These are phyloP conservation scores for Priocnemis perturbator DNA, from an alignment of 2,888 invertebrate species.

Conservation along the genomic window DNA sequence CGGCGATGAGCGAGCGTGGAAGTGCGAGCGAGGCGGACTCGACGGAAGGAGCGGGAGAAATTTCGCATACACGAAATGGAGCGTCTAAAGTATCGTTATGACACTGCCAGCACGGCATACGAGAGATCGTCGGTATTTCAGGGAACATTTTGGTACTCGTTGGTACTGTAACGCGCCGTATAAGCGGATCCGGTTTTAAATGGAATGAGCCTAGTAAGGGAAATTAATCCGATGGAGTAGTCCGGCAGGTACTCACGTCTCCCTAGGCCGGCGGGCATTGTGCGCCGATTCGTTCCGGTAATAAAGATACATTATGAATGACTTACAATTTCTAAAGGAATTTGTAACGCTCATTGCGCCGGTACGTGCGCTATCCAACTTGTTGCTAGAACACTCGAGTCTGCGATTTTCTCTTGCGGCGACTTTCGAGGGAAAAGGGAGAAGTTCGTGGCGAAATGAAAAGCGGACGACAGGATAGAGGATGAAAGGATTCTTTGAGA, in stretches of 20 bases:
- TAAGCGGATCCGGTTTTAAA: slow-evolving; percentile 15
- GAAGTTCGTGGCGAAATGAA: neutral
- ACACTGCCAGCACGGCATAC: slow-evolving; percentile 2
- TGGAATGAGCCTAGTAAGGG: slow-evolving; percentile 3
- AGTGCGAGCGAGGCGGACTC: neutral
- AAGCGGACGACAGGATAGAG: slow-evolving; percentile 6
- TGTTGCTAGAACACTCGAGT: too few relatives aligned
- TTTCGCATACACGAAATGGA: slow-evolving; percentile 21
- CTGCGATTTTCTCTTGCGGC: too few relatives aligned
- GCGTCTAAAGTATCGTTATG: slow-evolving; percentile 45
- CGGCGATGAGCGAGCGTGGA: neutral
- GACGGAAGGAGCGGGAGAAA: slow-evolving; percentile 11
- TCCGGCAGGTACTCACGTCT: neutral
- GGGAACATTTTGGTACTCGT: slow-evolving; percentile 10
- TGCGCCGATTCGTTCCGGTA: neutral
- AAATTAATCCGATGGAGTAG: slow-evolving; percentile 1
- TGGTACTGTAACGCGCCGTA: slow-evolving; percentile 16
- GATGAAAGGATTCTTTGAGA: neutral
- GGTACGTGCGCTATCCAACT: too few relatives aligned
- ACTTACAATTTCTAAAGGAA: neutral
- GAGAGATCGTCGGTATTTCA: slow-evolving; percentile 24
- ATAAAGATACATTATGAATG: neutral
- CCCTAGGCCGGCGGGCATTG: too few relatives aligned
- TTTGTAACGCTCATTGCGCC: too few relatives aligned
- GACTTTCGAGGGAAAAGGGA: neutral